Evolutionary conservation across 1,140 invertebrate genomes (phyloP), one percentile per base, ranked within the genome.

Genomic region (Metaphire vulgaris): DNA sequence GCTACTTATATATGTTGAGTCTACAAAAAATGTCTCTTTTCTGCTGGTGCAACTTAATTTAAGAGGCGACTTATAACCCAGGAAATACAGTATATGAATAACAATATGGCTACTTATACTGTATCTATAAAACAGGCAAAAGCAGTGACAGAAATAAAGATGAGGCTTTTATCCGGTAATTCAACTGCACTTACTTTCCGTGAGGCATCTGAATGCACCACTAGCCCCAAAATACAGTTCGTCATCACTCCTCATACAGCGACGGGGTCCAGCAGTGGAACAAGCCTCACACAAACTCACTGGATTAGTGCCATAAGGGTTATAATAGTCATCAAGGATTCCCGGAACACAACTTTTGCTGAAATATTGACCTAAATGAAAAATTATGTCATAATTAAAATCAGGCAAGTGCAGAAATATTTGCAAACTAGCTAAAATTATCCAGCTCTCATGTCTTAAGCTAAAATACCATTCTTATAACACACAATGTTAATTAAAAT

Each of bases 191-290:
- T 80, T 80, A 86, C 85, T 94, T 87, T 98, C 96, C 0, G 97
- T 93, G 41, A 99, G 88, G 85, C 96, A 98, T 69, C 95, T 88
- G 77, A 98, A 91, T 0, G 96, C 94, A 72, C 96, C 95, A 28
- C 91, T 94, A 80, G 93, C 89, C 0, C 95, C 94, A 83, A 91
- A 97, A 82, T 94, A 97, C 80, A 92, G 92, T 86, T 97, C 95
- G 0, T 91, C 90, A 65, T 92, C 92, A 83, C 95, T 93, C 71
- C 94, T 86, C 72, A 90, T 87, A 83, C 95, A 97, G 85, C 92
- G 92, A 73, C 91, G 85, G 79, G 87, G 92, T 67, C 93, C 94
- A 0, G 91, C 88, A 0, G 95, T 95, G 79, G 94, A 93, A 84
- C 97, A 99, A 0, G 97, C 88, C 84, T 97, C 93, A 83, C 96